A percentile compares a stretch with the other conserved stretches of the same genome.
These are phyloP conservation scores for Anolis sagrei DNA, from an alignment of 2,113 vertebrate species.

Conservation along the genomic window DNA sequence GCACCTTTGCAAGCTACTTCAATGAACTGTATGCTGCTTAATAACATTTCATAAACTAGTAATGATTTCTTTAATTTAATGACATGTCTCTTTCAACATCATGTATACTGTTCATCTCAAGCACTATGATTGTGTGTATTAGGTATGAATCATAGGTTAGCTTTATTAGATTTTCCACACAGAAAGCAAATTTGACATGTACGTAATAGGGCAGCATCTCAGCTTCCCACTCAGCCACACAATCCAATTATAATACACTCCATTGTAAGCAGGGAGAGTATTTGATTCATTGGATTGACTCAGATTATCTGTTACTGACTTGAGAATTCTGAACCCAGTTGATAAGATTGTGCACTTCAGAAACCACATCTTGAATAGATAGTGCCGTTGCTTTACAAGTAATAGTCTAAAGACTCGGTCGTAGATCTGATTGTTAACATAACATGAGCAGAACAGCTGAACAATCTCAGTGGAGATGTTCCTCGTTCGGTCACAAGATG, in stretches of 20 bases:
- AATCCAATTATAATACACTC: slow-evolving; percentile 12
- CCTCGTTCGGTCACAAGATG: slow-evolving; percentile 46
- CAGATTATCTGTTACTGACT: slow-evolving; percentile 32
- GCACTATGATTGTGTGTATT: background rate
- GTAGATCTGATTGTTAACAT: slow-evolving; percentile 41
- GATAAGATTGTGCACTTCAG: slow-evolving; percentile 36
- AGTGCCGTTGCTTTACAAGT: background rate
- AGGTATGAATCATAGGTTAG: background rate
- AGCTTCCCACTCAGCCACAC: slow-evolving; percentile 8
- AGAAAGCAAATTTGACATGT: background rate
- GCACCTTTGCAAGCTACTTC: background rate
- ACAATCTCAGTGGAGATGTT: background rate
- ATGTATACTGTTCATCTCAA: background rate
- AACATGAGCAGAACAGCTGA: slow-evolving; percentile 8
- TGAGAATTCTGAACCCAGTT: slow-evolving; percentile 27
- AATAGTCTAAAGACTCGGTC: background rate
- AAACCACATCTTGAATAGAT: accelerated
- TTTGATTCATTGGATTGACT: slow-evolving; percentile 19
- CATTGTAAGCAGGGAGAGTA: background rate
- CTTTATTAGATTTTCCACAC: slow-evolving; percentile 8
- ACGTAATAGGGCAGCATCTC: slow-evolving; percentile 12
- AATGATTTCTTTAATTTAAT: background rate
- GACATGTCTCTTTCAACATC: background rate
- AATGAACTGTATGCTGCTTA: background rate
- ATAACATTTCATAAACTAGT: background rate